Evolutionary conservation across 2,797 vertebrate genomes (phyloP), one percentile per base, ranked within the genome.

Genomic region (Dipus sagitta): DNA sequence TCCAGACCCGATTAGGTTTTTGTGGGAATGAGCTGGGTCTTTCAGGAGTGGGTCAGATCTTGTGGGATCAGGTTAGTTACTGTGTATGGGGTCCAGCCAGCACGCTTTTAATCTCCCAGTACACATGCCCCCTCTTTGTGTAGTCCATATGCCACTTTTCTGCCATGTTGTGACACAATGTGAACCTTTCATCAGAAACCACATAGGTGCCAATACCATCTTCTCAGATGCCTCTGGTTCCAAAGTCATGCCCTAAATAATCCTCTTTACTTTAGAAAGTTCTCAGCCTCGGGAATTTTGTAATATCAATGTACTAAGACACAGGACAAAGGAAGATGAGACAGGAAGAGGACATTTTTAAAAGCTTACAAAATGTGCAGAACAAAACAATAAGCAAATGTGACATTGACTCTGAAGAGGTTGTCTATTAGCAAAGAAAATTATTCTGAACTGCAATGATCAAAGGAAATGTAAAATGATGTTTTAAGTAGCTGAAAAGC

Each of bases 371-470:
- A 14, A 14, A 26, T 14, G 13, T 62, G 12, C 68, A 54, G 0
- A 0, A n/a, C 10, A 18, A 42, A 74, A 42, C 15, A 14, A 14
- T 58, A 58, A 58, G 3, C 54, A 58, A 58, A 58, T 58, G 54
- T 58, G 54, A 10, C 47, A 47, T 47, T 47, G 47, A 47, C 8
- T 47, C 47, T 47, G 9, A 47, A 47, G 21, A 65, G 64, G 23
- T 30, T 6, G 24, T 67, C 26, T 28, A 30, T 28, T 70, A 64
- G 18, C 3, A 47, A 34, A 75, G 58, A 62, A 70, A 58, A 30
- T 79, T 54, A 78, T 75, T 92, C 82, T 72, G 47, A 91, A 47
- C 34, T n/a, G 11, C 38, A 75, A 10, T 85, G 65, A 82, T 42
- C 30, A 54, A 82, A 32, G 15, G 20, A 92, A 83, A 58, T 1